Evolutionary conservation across 2,113 vertebrate species (phyloP), one percentile per base, ranked within the genome.

Genomic region (Catagonus wagneri): DNA sequence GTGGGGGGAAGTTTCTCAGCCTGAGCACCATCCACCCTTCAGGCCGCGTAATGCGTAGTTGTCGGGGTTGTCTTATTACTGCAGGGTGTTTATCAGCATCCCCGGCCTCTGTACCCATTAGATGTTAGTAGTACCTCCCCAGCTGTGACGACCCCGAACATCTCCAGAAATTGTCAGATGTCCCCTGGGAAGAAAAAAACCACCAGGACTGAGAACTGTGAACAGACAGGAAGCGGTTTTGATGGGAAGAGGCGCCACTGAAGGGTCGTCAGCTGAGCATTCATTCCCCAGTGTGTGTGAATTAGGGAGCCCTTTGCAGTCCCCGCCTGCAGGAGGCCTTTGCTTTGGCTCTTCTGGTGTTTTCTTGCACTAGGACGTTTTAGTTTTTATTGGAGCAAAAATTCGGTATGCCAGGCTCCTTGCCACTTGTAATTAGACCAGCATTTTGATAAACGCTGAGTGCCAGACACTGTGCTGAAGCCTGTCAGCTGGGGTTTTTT

Each of bases 1-100:
- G 15, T 8, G 12, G 14, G 56, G 75, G 19, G 22, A 11, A n/a
- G 8, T 14, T 36, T 63, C 66, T 84, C 68, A 61, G 13, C 54
- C 44, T 20, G 7, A 1, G 60, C 12, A 4, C 32, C 0, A 0
- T 2, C 34, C 2, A 12, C 54, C 16, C 25, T 25, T 39, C 22
- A 29, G 63, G 52, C 22, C 23, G 0, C 1, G 1, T 3, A 8
- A 7, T 12, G 58, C 60, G 32, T 32, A 66, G 52, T 50, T 22
- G 3, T 39, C 60, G 22, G 20, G 1, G 16, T 6, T 17, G 39
- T 50, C 44, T 22, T 79, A 0, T 69, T 2, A 8, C 17, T 44
- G 19, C 16, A 71, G 52, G 32, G 23, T 54, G 32, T 76, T 68
- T 9, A 27, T 6, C n/a, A 74, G 39, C 54, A 84, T 23, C 60